Percentiles rank a stretch among this genome's conserved stretches.
Evolutionary conservation across 1,140 invertebrate genomes (phyloP).

Genomic region (Rhagoletis pomonella): DNA sequence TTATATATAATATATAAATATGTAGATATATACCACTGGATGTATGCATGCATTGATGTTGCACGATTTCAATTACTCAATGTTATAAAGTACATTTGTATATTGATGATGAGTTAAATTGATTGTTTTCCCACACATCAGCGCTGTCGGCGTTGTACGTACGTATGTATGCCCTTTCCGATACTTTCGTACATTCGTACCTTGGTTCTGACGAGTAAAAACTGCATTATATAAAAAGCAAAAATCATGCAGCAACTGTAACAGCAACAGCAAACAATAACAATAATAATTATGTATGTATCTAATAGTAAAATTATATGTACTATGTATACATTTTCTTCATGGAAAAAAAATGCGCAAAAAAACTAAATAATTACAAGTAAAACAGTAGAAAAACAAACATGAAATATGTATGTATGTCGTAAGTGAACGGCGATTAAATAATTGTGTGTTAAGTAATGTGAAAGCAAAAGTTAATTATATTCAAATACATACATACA

Average conservation of each 20-base stretch:
- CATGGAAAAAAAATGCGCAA: background rate
- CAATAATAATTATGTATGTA: slow-evolving; percentile 10
- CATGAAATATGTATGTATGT: background rate
- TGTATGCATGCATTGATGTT: slow-evolving; percentile 44
- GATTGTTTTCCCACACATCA: background rate
- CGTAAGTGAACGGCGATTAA: background rate
- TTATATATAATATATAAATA: background rate
- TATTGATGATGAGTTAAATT: slow-evolving; percentile 20
- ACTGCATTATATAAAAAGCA: slow-evolving; percentile 14
- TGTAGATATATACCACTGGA: slow-evolving; percentile 27
- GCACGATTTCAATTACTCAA: slow-evolving; percentile 47
- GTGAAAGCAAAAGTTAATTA: background rate
- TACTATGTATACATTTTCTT: background rate
- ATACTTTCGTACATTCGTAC: background rate
- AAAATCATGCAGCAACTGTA: slow-evolving; percentile 3
- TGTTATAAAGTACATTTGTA: slow-evolving; percentile 11
- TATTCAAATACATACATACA: slow-evolving; percentile 19
- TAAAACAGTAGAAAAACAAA: background rate
- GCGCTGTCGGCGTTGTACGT: background rate
- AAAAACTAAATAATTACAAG: background rate
- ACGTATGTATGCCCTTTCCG: background rate
- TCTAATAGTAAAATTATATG: background rate
- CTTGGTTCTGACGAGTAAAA: background rate
- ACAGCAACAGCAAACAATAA: slow-evolving; percentile 16
- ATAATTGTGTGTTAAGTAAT: slow-evolving; percentile 7